Evolutionary conservation across 2,113 vertebrate species (phyloP), one percentile per base, ranked within the genome.

Genomic region (Atlantisia rogersi): DNA sequence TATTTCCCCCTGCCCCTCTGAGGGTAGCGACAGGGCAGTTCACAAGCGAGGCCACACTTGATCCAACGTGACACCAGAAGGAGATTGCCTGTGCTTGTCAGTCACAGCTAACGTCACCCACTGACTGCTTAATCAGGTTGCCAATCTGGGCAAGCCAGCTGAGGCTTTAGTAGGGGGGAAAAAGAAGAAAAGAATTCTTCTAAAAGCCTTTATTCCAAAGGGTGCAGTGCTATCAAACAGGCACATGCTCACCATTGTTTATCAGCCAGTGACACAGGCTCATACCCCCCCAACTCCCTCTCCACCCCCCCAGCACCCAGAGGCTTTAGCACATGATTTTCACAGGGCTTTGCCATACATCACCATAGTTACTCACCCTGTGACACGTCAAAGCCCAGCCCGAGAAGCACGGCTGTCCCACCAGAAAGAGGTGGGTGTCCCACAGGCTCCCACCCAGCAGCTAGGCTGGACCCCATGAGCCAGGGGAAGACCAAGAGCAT

Each of bases 71-170:
- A 59, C 75, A 80, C 50, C 50, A 16, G 55, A 53, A 90, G 76
- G 90, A 96, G 95, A 94, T 69, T 55, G 94, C 92, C 94, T 70
- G 85, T 0, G 4, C 82, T 67, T 92, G 95, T 95, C 96, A 94
- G 50, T 93, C 92, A 86, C 75, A 40, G 82, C 82, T 85, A 80
- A 88, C 53, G 79, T 86, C 94, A 88, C 50, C 82, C 59, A 6
- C 86, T 44, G 40, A 80, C 95, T 77, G 64, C 86, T 90, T 93
- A 86, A 94, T 93, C 92, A 88, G 92, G 32, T 90, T 94, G 96
- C 90, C 90, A 69, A 92, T 93, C 92, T 85, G 88, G 85, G 70
- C 52, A 15, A 92, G 86, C 82, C 88, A 88, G 87, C 91, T 78
- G 17, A 91, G 70, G 12, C 58, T 89, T 55, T 29, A 31, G 69